Evolutionary conservation across 2,888 invertebrate species (phyloP).

Genomic region (Euproctis similis): DNA sequence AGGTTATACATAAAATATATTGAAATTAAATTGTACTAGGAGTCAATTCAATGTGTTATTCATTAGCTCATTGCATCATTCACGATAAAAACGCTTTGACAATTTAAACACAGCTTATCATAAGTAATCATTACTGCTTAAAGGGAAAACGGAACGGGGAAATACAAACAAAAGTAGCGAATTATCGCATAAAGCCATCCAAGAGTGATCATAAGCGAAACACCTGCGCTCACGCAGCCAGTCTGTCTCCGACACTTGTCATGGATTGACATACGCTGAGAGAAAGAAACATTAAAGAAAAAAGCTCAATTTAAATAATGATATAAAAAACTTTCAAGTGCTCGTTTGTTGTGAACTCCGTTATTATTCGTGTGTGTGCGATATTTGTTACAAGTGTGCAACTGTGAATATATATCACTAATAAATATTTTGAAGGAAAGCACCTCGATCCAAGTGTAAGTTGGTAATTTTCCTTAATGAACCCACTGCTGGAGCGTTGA

Average conservation of each 20-base stretch:
- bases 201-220: conserved; percentile 33
- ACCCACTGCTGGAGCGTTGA: too few relatives aligned
- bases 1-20: too few relatives aligned
- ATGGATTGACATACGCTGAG: conserved; percentile 14
- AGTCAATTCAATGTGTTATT: too few relatives aligned
- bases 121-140: conserved; percentile 1
- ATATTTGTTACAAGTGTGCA: conserved; percentile 1
- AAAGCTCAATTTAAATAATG: too few relatives aligned
- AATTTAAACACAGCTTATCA: background rate
- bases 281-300: too few relatives aligned
- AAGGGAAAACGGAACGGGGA: conserved; percentile 15
- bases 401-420: background rate
- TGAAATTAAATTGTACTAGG: too few relatives aligned
- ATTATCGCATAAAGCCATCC: conserved; percentile 42
- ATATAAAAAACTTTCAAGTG: too few relatives aligned
- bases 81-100: too few relatives aligned
- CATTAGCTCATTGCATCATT: too few relatives aligned
- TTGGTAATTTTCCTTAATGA: conserved; percentile 3
- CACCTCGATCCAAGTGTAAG: conserved; percentile 3
- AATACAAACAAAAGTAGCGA: conserved; percentile 8
- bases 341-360: too few relatives aligned
- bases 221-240: conserved; percentile 44
- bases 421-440: conserved; percentile 1
- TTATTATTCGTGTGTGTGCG: too few relatives aligned
- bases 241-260: conserved; percentile 28